Conservation (phyloP, 2,113 vertebrate species). For the Kobus ellipsiprymnus region DNA sequence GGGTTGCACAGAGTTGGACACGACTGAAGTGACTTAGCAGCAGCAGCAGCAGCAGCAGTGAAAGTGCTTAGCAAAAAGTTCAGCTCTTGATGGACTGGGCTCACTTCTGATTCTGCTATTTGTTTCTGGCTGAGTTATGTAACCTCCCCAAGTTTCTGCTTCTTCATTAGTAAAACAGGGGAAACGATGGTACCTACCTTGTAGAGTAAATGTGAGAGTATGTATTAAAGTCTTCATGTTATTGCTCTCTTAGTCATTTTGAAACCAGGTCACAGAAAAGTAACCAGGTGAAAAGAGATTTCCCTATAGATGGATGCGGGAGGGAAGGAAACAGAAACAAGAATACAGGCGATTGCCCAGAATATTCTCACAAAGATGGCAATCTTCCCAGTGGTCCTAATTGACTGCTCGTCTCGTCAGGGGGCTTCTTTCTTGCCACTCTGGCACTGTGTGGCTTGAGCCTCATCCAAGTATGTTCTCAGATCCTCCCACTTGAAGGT, state of each 20-base stretch:
- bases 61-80: neutral
- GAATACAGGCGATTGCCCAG: neutral
- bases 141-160: neutral
- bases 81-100: neutral
- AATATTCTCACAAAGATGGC: neutral
- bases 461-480: neutral
- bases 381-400: neutral
- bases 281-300: neutral
- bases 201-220: neutral
- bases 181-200: neutral
- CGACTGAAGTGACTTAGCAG: no score
- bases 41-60: neutral
- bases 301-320: neutral
- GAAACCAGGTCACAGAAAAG: neutral
- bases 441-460: neutral
- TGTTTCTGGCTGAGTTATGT: neutral
- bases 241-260: neutral
- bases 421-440: neutral
- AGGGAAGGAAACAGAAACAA: neutral
- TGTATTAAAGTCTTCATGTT: neutral
- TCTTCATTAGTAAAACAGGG: neutral
- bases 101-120: neutral
- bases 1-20: no score
- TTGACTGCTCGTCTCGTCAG: neutral
- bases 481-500: neutral